Conservation (phyloP, 2,113 vertebrate species). For the Coreoperca whiteheadi region DNA sequence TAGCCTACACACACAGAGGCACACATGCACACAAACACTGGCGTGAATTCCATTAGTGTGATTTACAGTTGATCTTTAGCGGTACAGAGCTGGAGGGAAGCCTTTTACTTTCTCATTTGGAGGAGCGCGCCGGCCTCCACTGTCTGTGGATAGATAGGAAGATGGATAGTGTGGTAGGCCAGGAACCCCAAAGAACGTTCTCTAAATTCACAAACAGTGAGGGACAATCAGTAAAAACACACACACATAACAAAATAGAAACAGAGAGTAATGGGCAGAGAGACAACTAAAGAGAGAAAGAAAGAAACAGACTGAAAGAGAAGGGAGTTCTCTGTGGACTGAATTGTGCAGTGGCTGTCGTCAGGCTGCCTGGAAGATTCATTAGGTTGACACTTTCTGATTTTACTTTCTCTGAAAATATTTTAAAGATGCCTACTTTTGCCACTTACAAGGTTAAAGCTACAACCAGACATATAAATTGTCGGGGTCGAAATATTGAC, state of each 20-base stretch:
- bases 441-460: background rate
- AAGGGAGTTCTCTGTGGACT: background rate
- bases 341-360: background rate
- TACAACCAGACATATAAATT: no score
- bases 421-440: background rate
- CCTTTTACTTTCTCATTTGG: slow-evolving; percentile 65
- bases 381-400: background rate
- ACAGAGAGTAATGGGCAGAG: background rate
- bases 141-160: slow-evolving; percentile 31
- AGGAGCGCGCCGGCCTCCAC: slow-evolving; percentile 25
- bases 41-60: slow-evolving; percentile 52
- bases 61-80: slow-evolving; percentile 65
- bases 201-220: slow-evolving; percentile 40
- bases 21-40: slow-evolving; percentile 17
- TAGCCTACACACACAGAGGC: no score
- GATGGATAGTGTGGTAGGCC: slow-evolving; percentile 30
- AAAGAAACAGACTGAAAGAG: background rate
- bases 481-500: no score
- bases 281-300: background rate
- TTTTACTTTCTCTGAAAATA: background rate
- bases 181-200: slow-evolving; percentile 40
- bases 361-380: background rate
- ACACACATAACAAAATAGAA: background rate
- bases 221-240: slow-evolving; percentile 4
- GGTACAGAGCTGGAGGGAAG: slow-evolving; percentile 47